These are phyloP conservation scores for Enteromius mattozi DNA, from an alignment of 2,797 vertebrate species.

Conservation along the genomic window DNA sequence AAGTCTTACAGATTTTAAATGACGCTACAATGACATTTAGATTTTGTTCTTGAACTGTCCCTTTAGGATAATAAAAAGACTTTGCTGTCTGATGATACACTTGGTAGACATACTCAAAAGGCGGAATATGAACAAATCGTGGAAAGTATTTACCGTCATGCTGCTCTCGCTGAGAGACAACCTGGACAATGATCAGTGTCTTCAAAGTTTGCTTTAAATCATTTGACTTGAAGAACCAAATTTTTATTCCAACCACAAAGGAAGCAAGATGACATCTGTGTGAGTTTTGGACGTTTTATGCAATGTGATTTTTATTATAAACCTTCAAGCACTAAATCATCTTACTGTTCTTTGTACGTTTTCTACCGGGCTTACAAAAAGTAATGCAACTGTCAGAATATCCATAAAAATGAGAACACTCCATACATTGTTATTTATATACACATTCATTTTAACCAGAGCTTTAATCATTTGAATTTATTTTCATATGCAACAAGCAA, in stretches of 20 bases:
- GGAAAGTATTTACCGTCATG: background rate
- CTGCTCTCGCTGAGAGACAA: background rate
- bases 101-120: background rate
- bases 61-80: background rate
- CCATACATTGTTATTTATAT: background rate
- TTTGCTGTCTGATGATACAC: constrained; percentile 9
- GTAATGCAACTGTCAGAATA: background rate
- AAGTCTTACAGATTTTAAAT: background rate
- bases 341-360: background rate
- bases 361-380: background rate
- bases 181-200: background rate
- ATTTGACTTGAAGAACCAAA: background rate
- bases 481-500: background rate
- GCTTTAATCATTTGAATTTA: background rate
- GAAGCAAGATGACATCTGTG: background rate
- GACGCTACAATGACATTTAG: background rate
- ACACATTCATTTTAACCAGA: background rate
- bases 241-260: background rate
- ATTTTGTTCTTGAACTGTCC: background rate
- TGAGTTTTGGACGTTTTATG: background rate
- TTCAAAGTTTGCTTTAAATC: constrained; percentile 12
- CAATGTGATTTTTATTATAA: background rate
- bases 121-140: background rate
- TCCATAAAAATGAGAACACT: background rate
- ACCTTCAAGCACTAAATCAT: constrained; percentile 8